Base-by-base conservation (phyloP, 2,113 vertebrate genomes). In the Phylloscopus trochilus region DNA sequence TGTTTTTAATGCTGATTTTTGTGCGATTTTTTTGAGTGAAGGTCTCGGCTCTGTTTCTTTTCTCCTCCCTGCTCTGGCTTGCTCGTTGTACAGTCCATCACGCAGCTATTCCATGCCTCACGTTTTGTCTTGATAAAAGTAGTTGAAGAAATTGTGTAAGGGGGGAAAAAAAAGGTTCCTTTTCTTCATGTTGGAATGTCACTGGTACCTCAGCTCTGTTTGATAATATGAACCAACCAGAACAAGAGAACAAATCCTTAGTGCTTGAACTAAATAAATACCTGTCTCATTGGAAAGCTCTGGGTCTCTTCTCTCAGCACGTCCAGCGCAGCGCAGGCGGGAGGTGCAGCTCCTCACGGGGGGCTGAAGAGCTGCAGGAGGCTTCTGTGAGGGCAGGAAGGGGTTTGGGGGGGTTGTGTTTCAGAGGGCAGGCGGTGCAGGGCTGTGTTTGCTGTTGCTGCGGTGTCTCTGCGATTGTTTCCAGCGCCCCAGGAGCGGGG, bases 141-240 rank as follows among this genome's bases (percentile, higher is more conserved):
- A 93, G 83, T 88, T 77, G 92, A 91, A 94, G 76, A 87, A 95
- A 93, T 91, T 93, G 92, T 95, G 22, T 90, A 87, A 91, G 56
- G 90, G 85, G 85, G 55, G 12, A 3, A 16, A 85, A 59, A 72
- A 85, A 86, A 88, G 81, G 81, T 89, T 97, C 94, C 86, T 96
- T 91, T 93, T 92, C 90, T 94, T 94, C 85, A 19, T 94, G 93
- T 90, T 68, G 91, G 94, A 95, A 87, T 94, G 94, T 95, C 96
- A 60, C 90, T 95, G 93, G 96, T 94, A 96, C 97, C 95, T 96
- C 95, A 96, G 95, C 93, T 97, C 94, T 96, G 95, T 96, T 95
- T 82, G 93, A 49, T 92, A 63, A 91, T 70, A 89, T 81, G 95
- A 93, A 95, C 64, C 70, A 8, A 94, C 51, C 3, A 72, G 47